Evolutionary conservation across 2,113 vertebrate genomes (phyloP), one percentile per base, ranked within the genome.

Genomic region (Vireo altiloquus): DNA sequence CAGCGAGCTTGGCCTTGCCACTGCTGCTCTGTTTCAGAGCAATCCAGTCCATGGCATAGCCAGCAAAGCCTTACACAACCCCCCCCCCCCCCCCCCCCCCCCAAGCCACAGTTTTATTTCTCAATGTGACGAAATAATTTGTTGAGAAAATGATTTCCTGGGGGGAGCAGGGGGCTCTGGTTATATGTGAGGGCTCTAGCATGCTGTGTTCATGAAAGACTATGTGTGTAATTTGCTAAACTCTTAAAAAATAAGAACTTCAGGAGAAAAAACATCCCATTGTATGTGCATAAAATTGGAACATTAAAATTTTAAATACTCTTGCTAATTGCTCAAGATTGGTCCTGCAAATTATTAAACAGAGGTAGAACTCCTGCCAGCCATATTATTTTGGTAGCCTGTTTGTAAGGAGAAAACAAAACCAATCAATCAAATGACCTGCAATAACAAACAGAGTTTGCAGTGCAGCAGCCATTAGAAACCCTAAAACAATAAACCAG

Each of bases 401-500:
- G 53, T 87, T 90, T 81, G 31, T 53, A 40, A 65, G 88, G 77
- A 84, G 80, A 93, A 93, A 94, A 95, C 76, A 95, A 96, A 94
- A 87, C 57, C 40, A 90, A 90, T 95, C 96, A 95, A 88, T 94
- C 93, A 95, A 94, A 92, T 70, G 90, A 89, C 82, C 61, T 94
- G 89, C 83, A 95, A 94, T 92, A 96, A 96, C 88, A 96, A 96
- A 95, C 80, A 94, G 65, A 92, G 52, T 90, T 86, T 93, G 82
- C 64, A 90, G 60, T 2, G 13, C 72, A 95, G 80, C 72, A 89
- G 90, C 69, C 82, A 84, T 37, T 37, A 96, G 72, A 93, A 96
- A 71, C 57, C 53, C 68, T 92, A 90, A 83, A 96, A 90, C 88
- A 96, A 97, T 90, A 94, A 94, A 96, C 82, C 40, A 87, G 64